Conservation (phyloP, 2,797 vertebrate genomes). For the Enteromius thamalakanensis region DNA sequence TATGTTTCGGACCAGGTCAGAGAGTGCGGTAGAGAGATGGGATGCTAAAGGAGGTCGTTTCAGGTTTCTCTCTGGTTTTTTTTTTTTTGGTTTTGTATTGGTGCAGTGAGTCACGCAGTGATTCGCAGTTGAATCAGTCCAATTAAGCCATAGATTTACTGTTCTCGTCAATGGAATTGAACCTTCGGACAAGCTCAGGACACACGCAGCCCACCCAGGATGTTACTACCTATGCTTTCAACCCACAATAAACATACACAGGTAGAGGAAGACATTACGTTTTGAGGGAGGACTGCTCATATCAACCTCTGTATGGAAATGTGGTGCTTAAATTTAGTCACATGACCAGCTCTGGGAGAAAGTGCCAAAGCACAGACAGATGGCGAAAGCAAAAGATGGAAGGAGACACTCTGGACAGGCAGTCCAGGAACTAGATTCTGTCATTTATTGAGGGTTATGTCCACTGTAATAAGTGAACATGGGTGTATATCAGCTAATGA, state of each 20-base stretch:
- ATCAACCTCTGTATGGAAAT: constrained; percentile 27
- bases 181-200: neutral
- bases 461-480: constrained; percentile 20
- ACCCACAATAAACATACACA: constrained; percentile 4
- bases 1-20: constrained; percentile 41
- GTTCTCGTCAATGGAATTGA: neutral
- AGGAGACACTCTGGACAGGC: neutral
- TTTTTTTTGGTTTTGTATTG: constrained; percentile 22
- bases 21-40: constrained; percentile 8
- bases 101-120: constrained; percentile 30
- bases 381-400: constrained; percentile 1
- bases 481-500: constrained; percentile 40
- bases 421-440: neutral
- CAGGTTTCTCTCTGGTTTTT: constrained; percentile 35
- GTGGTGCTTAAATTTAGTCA: neutral
- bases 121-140: constrained; percentile 40
- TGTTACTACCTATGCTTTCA: neutral
- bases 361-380: constrained; percentile 21
- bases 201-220: constrained; percentile 6
- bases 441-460: neutral
- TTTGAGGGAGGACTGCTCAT: neutral
- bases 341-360: constrained; percentile 1
- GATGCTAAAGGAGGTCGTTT: constrained; percentile 21
- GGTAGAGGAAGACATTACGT: neutral
- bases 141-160: constrained; percentile 44